Percentiles rank a stretch among this genome's conserved stretches.
phyloP scores from a whole-genome alignment of 2,888 invertebrate genomes.

The Drosophila mettleri region DNA sequence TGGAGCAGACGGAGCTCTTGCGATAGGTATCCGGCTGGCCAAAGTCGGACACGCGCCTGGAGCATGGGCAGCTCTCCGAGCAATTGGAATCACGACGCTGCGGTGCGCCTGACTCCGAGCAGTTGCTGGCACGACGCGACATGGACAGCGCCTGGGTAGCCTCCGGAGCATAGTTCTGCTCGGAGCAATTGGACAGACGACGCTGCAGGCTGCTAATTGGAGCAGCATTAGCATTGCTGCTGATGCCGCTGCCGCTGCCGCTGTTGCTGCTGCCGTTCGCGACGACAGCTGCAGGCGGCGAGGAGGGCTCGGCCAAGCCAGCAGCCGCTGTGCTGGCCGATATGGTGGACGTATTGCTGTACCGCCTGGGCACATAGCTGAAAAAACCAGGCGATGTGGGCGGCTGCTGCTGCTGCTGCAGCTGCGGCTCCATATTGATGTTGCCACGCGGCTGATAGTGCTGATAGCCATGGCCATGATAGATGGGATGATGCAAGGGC shows the following conservation, averaged over 20 bases:
- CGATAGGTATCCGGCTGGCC: conserved; percentile 81
- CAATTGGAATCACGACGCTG: conserved; percentile 84
- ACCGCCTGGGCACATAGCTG: conserved; percentile 86
- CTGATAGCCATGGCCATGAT: conserved; percentile 65
- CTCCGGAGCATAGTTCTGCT: conserved; percentile 79
- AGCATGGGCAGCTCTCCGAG: conserved; percentile 84
- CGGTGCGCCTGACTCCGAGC: conserved; percentile 80
- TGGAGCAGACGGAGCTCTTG: conserved; percentile 85
- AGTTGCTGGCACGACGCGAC: conserved; percentile 84
- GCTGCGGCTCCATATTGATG: conserved; percentile 46
- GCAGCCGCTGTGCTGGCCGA: conserved; percentile 75
- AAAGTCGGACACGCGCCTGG: conserved; percentile 83
- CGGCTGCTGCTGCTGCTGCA: conserved; percentile 50
- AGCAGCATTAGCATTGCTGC: conserved; percentile 35
- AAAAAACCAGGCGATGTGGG: conserved; percentile 74
- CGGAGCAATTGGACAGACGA: conserved; percentile 84
- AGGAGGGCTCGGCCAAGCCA: conserved; percentile 54
- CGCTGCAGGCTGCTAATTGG: conserved; percentile 67
- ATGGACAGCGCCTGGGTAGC: conserved; percentile 32
- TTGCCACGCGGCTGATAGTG: conserved; percentile 79
- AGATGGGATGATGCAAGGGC: conserved; percentile 28
- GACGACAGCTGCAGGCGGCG: conserved; percentile 47
- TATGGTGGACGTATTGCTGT: conserved; percentile 88
- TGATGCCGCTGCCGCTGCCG: conserved; percentile 36
- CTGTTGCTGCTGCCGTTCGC: conserved; percentile 27